Evolutionary conservation across 2,888 invertebrate species (phyloP), one percentile per base, ranked within the genome.

Genomic region (Megalurothrips usitatus): DNA sequence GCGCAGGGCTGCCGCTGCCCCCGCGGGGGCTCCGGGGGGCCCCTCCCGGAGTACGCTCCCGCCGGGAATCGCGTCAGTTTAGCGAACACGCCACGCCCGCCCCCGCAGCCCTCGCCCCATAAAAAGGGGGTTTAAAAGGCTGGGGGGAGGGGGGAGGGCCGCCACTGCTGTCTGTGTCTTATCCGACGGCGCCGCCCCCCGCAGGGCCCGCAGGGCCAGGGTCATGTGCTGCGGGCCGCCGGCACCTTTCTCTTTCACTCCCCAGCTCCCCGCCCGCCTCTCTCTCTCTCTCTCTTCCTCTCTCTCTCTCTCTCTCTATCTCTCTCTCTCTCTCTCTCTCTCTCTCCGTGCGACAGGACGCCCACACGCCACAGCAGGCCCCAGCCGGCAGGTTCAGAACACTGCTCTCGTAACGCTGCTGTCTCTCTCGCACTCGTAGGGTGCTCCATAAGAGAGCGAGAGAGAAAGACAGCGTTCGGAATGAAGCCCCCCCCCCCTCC

Each of bases 261-360:
- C 1, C 23, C 11, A 0, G 23, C 68, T 68, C 68, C 23, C 26
- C 2, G 11, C 26, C 68, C 1, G 34, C 2, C 68, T 26, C 26
- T 11, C 68, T 10, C 26, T 26, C 68, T 26, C 26, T 26, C 26
- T 68, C 23, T 19, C 63, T 63, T n/a, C n/a, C 63, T 63, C 63
- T 63, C 63, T 63, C 63, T 68, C 68, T 68, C 68, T 68, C 68
- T 68, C 68, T 68, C 68, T 68, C 68, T n/a, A 0, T 43, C 34
- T 43, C 34, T 43, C 34, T 43, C 34, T 43, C 34, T 43, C 34
- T 43, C 34, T 43, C 34, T 43, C 34, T 52, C 58, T 17, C 58
- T 58, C 58, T 17, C 58, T 58, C 58, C 14, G 0, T 17, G 52
- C 49, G 52, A 52, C 52, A 17, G 52, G 52, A 52, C 52, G 52